Evolutionary conservation across 1,140 invertebrate genomes (phyloP).

Genomic region (Sarcophaga bullata): DNA sequence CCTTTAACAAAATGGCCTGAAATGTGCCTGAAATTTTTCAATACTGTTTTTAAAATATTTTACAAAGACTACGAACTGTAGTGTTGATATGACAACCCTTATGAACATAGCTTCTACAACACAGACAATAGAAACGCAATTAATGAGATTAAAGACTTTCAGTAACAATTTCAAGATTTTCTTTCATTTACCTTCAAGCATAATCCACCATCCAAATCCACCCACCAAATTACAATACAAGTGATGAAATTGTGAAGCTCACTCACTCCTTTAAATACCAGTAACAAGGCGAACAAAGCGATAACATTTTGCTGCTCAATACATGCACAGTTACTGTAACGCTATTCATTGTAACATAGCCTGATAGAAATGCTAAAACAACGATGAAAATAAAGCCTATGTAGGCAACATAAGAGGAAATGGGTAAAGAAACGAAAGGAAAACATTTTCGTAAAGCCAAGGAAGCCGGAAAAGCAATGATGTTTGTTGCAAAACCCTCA

Average conservation of each 20-base stretch:
- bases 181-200: background rate
- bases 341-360: too few species aligned
- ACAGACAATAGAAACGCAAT: constrained; percentile 57
- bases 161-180: constrained; percentile 29
- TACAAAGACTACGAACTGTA: background rate
- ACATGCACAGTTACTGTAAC: background rate
- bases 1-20: background rate
- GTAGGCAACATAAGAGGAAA: too few species aligned
- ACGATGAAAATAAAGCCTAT: too few species aligned
- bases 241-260: constrained; percentile 29
- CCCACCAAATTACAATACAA: background rate
- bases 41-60: background rate
- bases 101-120: background rate
- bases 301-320: constrained; percentile 4
- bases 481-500: background rate
- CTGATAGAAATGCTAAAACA: too few species aligned
- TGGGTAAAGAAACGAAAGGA: too few species aligned
- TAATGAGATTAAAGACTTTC: constrained; percentile 59
- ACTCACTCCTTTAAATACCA: background rate
- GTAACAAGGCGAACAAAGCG: background rate
- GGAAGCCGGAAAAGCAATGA: background rate
- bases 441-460: background rate
- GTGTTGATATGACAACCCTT: background rate
- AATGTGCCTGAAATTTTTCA: background rate
- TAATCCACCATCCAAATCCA: background rate